Base-by-base conservation (phyloP, 2,888 invertebrate species). In the Clivina fossor region DNA sequence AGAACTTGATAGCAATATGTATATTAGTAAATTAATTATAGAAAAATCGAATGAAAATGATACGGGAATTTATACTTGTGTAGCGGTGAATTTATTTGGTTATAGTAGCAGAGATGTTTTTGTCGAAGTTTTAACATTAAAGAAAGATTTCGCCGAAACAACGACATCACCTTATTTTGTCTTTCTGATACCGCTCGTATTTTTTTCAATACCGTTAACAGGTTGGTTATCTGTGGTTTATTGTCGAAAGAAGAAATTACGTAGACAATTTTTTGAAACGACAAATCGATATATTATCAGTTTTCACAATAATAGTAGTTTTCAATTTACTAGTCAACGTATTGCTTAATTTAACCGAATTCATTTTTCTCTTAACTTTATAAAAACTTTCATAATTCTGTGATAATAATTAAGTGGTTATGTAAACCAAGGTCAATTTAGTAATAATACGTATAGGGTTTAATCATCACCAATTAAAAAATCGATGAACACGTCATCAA, bases 21-120 rank as follows among this genome's bases (percentile, higher is more conserved):
- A 71, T 59, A 60, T 71, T 20, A 71, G 70, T 51, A 72, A 73
- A 64, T 62, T 71, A 32, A 67, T 66, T 51, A 69, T 73, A 57
- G 66, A 67, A 49, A 69, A 69, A 51, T 68, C 68, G 3, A 64
- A 64, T 18, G 62, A 65, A 46, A 58, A 65, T 2, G 70, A 72
- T 58, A 68, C 68, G 53, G 73, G 73, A 1, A 63, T 67, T 5
- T 73, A 73, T 46, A 68, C 68, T 0, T 73, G 73, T 62, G 61
- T 71, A 30, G 71, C 70, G 8, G 63, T 73, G 24, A 70, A 69
- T 3, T 65, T 64, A 47, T 65, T 65, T 49, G 71, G 71, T 5
- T 66, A 64, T 47, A 69, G 68, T 56, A 62, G 71, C 20, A 65
- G 62, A 37, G 66, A 68, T 8, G 64, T 66, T 4, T 57, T 56